Conservation (phyloP, 2,888 invertebrate genomes). For the Heliconius ismenius region DNA sequence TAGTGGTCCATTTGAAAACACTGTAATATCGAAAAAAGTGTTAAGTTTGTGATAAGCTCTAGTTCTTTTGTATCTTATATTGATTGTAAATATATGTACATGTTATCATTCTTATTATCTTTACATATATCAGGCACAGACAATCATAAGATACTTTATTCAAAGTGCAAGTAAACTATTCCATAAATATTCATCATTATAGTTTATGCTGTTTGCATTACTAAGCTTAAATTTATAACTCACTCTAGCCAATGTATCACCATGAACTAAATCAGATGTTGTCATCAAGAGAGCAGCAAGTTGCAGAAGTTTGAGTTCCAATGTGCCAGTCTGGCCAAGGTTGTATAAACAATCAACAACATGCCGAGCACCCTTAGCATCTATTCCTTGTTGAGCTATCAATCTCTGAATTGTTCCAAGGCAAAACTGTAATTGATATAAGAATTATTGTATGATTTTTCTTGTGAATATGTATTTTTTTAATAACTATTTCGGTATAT, state of each 20-base stretch:
- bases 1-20: no score
- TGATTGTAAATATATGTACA: no score
- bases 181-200: not conserved
- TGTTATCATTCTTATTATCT: no score
- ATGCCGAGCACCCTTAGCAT: constrained; percentile 95
- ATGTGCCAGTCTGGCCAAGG: constrained; percentile 95
- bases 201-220: no score
- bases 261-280: constrained; percentile 96
- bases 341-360: constrained; percentile 96
- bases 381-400: constrained; percentile 93
- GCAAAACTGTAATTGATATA: constrained; percentile 86
- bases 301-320: constrained; percentile 97
- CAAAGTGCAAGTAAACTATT: not conserved
- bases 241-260: constrained; percentile 96
- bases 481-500: no score
- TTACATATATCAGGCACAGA: not conserved
- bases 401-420: constrained; percentile 96
- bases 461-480: not conserved
- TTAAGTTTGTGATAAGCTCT: no score
- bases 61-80: no score
- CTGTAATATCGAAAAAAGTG: no score
- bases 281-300: constrained; percentile 96
- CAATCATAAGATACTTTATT: not conserved
- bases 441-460: not conserved
- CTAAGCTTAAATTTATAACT: constrained; percentile 47